phyloP scores from a whole-genome alignment of 1,140 invertebrate genomes.

The Phocides pigmalion region DNA sequence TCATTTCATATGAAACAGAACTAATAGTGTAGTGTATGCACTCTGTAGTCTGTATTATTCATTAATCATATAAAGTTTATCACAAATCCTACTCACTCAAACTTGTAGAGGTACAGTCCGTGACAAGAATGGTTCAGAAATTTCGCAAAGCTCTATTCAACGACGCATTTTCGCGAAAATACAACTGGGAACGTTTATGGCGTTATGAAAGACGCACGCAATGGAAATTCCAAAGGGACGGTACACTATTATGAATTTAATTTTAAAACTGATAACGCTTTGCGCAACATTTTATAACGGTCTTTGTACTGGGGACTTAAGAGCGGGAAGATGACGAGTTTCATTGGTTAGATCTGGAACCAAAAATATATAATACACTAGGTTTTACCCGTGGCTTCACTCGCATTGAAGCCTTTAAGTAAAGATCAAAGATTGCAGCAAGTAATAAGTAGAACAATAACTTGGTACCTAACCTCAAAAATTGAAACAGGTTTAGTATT shows the following conservation, averaged over 20 bases:
- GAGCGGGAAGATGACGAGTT: too few relatives aligned
- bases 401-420: too few relatives aligned
- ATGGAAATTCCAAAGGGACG: slow-evolving; percentile 32
- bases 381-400: too few relatives aligned
- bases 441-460: too few relatives aligned
- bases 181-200: slow-evolving; percentile 13
- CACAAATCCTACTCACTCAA: not conserved
- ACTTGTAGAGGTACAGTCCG: not conserved
- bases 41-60: too few relatives aligned
- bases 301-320: not conserved
- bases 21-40: too few relatives aligned
- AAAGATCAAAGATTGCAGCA: too few relatives aligned
- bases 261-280: slow-evolving; percentile 32
- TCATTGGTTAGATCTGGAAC: too few relatives aligned
- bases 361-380: too few relatives aligned
- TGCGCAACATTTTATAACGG: not conserved
- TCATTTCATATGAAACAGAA: too few relatives aligned
- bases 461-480: too few relatives aligned
- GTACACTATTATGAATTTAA: slow-evolving; percentile 25
- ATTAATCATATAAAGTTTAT: not conserved
- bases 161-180: slow-evolving; percentile 19
- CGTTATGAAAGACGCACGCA: slow-evolving; percentile 26
- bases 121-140: slow-evolving; percentile 1
- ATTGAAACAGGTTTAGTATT: too few relatives aligned
- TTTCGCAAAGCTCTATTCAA: slow-evolving; percentile 14